Conservation (phyloP, 2,888 invertebrate species). For the Colostygia pectinataria region DNA sequence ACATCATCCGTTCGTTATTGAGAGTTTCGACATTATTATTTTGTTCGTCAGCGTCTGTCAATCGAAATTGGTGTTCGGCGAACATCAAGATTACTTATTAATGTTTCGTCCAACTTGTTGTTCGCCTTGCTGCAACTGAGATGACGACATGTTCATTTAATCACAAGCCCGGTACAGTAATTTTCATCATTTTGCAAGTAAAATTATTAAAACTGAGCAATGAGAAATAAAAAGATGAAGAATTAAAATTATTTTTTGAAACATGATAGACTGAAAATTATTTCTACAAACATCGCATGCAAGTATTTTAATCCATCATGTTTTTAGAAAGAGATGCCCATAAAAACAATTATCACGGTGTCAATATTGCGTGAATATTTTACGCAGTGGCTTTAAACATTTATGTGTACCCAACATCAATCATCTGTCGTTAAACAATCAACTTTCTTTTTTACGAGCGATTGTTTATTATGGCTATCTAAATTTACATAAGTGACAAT, state of each 20-base stretch:
- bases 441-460: conserved; percentile 60
- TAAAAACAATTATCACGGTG: conserved; percentile 27
- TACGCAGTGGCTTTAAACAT: conserved; percentile 53
- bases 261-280: neutral
- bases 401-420: conserved; percentile 54
- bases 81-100: conserved; percentile 62
- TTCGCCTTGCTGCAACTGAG: conserved; percentile 47
- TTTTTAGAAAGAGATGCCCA: conserved; percentile 22
- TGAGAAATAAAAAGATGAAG: neutral
- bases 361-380: conserved; percentile 48
- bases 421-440: conserved; percentile 65
- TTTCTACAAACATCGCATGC: conserved; percentile 17
- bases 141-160: conserved; percentile 46
- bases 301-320: conserved; percentile 11
- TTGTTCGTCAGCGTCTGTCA: conserved; percentile 54
- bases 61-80: conserved; percentile 45
- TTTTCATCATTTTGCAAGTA: conserved; percentile 1
- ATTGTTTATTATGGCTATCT: conserved; percentile 42
- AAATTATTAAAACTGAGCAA: neutral
- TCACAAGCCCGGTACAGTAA: conserved; percentile 29
- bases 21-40: conserved; percentile 60
- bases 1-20: conserved; percentile 59
- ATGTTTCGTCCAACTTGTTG: conserved; percentile 52
- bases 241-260: neutral
- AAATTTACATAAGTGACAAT: conserved; percentile 43